Base-by-base conservation (phyloP, 2,888 invertebrate genomes). In the Zhengitettix transpicula region DNA sequence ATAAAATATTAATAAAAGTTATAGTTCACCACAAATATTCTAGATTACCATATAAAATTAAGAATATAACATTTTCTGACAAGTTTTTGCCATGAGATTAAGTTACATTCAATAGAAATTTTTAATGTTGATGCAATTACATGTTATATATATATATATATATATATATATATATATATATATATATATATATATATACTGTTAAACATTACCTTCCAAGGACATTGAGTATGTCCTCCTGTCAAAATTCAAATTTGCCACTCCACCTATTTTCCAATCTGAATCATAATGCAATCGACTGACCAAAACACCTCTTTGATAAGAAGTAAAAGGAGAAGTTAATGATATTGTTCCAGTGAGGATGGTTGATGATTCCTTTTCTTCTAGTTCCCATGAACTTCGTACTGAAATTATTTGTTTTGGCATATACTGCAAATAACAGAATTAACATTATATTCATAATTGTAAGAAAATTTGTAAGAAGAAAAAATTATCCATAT, bases 191-290 rank as follows among this genome's bases (percentile, higher is more conserved):
- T n/a, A n/a, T n/a, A n/a, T 28, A 28, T 5, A 28, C 28, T 28
- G 28, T 28, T 28, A 28, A 28, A 28, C 28, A 5, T 11, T 51
- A 78, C 82, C 86, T 69, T 84, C 78, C 40, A 85, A 77, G 60
- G 78, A 77, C 7, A 84, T 78, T 1, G 82, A 82, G 62, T 85
- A 81, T 47, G 83, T 79, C 66, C 83, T 82, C 47, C 83, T 80
- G 67, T 89, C 87, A 28, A 89, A 72, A 64, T 85, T 83, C 47
- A 89, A 70, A 62, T 82, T 81, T 0, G 86, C 85, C 3, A 82
- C 79, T 1, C 88, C 89, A 61, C 80, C 74, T 52, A 89, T 77
- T 65, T 82, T 78, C 65, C 80, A 79, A 61, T 82, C 79, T 57
- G 83, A 78, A 11, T 81, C 81, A 0, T 85, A 69, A 47, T 80